These are phyloP conservation scores for Seriola dumerili DNA, from an alignment of 2,113 vertebrate species.

Conservation along the genomic window DNA sequence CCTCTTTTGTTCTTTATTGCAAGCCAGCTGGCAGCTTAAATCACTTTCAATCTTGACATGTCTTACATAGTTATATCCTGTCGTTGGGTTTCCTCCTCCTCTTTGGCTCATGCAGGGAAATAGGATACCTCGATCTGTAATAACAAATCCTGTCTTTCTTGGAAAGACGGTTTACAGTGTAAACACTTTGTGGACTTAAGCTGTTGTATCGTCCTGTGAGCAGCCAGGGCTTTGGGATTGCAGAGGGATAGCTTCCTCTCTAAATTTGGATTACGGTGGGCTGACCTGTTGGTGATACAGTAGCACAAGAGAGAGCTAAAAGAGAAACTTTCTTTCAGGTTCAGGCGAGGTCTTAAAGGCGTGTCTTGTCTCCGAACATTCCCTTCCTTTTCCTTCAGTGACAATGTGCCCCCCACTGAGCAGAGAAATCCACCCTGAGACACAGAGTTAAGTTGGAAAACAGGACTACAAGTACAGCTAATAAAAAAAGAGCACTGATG, in stretches of 20 bases:
- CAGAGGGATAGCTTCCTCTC: slow-evolving; percentile 7
- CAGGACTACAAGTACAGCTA: not conserved
- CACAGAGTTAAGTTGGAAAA: not conserved
- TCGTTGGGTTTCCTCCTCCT: slow-evolving; percentile 40
- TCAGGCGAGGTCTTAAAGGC: slow-evolving; percentile 11
- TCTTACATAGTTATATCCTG: slow-evolving; percentile 31
- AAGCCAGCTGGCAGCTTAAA: slow-evolving; percentile 22
- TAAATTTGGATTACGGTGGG: slow-evolving; percentile 48
- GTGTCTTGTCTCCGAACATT: slow-evolving; percentile 18
- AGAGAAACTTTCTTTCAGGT: not conserved
- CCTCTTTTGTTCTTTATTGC: slow-evolving; percentile 20
- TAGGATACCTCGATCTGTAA: slow-evolving; percentile 31
- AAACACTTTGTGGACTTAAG: slow-evolving; percentile 66
- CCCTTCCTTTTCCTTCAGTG: slow-evolving; percentile 45
- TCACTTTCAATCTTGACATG: slow-evolving; percentile 16
- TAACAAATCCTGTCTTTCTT: slow-evolving; percentile 71
- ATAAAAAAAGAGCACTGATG: not conserved
- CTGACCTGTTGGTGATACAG: slow-evolving; percentile 6
- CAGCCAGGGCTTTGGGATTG: slow-evolving; percentile 21
- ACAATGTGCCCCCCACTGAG: slow-evolving; percentile 59
- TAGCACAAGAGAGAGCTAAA: slow-evolving; percentile 13
- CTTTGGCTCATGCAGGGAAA: slow-evolving; percentile 53
- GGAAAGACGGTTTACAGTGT: slow-evolving; percentile 68
- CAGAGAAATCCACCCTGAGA: slow-evolving; percentile 2
- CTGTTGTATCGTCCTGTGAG: slow-evolving; percentile 43